A percentile compares a stretch with the other conserved stretches of the same genome.
Evolutionary conservation across 2,113 vertebrate species (phyloP).

Genomic region (Maccullochella peelii): DNA sequence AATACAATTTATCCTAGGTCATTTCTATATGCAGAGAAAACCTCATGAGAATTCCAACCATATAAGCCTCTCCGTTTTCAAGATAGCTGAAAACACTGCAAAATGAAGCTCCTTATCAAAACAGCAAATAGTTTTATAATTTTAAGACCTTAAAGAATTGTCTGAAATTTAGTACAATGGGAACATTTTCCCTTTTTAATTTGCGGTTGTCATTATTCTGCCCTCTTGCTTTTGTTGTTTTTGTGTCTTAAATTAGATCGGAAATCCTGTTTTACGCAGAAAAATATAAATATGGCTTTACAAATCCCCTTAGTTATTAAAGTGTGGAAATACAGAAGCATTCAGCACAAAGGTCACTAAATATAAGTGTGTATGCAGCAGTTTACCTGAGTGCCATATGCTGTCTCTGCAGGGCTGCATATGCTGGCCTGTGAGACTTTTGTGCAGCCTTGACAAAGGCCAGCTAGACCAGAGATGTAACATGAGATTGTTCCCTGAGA

Average conservation of each 20-base stretch:
- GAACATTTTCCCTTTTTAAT: not conserved
- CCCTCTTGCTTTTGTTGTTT: not conserved
- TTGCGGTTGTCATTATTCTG: not conserved
- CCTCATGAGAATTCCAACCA: not conserved
- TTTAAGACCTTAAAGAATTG: not conserved
- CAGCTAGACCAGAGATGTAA: constrained; percentile 72
- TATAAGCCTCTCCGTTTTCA: not conserved
- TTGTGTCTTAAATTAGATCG: not conserved
- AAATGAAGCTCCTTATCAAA: not conserved
- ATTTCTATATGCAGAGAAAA: not conserved
- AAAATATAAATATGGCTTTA: not conserved
- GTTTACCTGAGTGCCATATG: not conserved
- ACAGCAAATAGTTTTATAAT: not conserved
- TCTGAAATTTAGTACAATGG: not conserved
- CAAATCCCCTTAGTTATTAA: not conserved
- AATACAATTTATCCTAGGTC: not conserved
- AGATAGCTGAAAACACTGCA: not conserved
- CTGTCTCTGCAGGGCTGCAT: constrained; percentile 31
- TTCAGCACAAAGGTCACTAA: constrained; percentile 6
- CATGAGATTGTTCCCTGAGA: constrained; percentile 76
- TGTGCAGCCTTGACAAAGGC: constrained; percentile 56
- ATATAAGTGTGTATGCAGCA: not conserved
- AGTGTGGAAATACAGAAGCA: not conserved
- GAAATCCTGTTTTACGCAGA: not conserved
- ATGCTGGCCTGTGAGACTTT: constrained; percentile 35